phyloP scores from a whole-genome alignment of 2,888 invertebrate genomes.

The Nebria salina region DNA sequence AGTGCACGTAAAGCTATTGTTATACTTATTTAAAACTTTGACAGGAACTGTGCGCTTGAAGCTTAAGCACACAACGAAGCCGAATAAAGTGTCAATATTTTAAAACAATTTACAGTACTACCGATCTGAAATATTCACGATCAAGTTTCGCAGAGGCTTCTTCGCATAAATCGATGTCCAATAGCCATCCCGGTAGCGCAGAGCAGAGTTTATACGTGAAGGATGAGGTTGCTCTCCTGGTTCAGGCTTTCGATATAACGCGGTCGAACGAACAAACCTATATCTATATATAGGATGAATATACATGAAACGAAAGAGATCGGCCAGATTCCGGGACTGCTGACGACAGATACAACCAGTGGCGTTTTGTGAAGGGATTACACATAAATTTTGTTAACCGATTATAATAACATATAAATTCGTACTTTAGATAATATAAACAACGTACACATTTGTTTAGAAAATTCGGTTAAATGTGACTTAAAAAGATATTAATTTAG shows the following conservation, averaged over 20 bases:
- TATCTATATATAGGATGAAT: not conserved
- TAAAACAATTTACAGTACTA: constrained; percentile 43
- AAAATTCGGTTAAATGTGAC: too few species aligned
- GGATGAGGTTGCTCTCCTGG: constrained; percentile 6
- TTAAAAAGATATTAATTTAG: too few species aligned
- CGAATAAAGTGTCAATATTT: constrained; percentile 43
- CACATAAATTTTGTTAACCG: too few species aligned
- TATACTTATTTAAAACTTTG: not conserved
- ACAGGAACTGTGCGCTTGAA: constrained; percentile 4
- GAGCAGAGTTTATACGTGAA: constrained; percentile 9
- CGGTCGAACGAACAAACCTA: constrained; percentile 10
- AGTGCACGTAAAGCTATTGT: not conserved
- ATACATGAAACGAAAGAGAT: not conserved
- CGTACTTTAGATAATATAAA: too few species aligned
- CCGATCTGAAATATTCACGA: constrained; percentile 40
- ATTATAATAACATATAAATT: too few species aligned
- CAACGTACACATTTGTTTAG: too few species aligned
- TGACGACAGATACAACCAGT: constrained; percentile 13
- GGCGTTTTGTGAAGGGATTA: not conserved
- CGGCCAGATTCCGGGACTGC: constrained; percentile 7
- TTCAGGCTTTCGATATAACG: not conserved
- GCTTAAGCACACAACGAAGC: constrained; percentile 29
- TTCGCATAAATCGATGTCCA: constrained; percentile 35
- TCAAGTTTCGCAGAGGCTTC: constrained; percentile 27
- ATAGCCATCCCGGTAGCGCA: constrained; percentile 14